These are phyloP conservation scores for Catalaphyllia jardinei DNA, from an alignment of 64 coral and sea anemone species.

Conservation along the genomic window DNA sequence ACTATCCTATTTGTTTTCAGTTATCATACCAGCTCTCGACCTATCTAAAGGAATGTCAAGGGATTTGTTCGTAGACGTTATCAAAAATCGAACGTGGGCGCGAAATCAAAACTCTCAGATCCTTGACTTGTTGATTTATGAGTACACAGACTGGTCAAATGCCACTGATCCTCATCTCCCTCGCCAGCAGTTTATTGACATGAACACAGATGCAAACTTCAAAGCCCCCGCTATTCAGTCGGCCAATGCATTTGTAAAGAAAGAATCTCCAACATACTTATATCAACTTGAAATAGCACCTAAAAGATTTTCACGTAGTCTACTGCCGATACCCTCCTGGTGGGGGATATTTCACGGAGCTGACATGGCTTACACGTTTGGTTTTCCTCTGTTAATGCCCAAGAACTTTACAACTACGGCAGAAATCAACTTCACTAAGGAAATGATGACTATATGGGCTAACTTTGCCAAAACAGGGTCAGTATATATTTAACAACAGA, in stretches of 20 bases:
- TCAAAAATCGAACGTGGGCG: slow-evolving; percentile 55
- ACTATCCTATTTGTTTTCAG: not conserved
- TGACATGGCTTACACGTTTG: slow-evolving; percentile 34
- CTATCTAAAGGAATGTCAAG: slow-evolving; percentile 39
- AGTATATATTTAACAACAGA: not conserved
- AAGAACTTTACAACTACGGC: not conserved
- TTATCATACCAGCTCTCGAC: slow-evolving; percentile 42
- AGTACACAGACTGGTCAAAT: slow-evolving; percentile 80
- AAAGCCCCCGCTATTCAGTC: slow-evolving; percentile 68
- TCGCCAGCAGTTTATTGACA: slow-evolving; percentile 59
- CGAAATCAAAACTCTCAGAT: slow-evolving; percentile 60
- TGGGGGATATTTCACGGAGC: slow-evolving; percentile 10
- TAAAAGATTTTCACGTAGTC: not conserved
- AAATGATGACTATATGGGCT: slow-evolving; percentile 22
- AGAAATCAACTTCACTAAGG: not conserved
- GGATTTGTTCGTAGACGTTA: slow-evolving; percentile 12
- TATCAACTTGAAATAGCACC: slow-evolving; percentile 35
- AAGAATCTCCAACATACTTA: slow-evolving; percentile 39
- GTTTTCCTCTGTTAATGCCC: not conserved
- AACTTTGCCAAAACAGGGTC: slow-evolving; percentile 61
- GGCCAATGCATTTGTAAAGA: slow-evolving; percentile 65
- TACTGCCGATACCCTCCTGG: slow-evolving; percentile 6
- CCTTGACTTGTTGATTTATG: slow-evolving; percentile 46
- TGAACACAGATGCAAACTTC: slow-evolving; percentile 58
- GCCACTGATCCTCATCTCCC: slow-evolving; percentile 39